phyloP scores from a whole-genome alignment of 2,888 invertebrate species.

The Drosophila rubida region DNA sequence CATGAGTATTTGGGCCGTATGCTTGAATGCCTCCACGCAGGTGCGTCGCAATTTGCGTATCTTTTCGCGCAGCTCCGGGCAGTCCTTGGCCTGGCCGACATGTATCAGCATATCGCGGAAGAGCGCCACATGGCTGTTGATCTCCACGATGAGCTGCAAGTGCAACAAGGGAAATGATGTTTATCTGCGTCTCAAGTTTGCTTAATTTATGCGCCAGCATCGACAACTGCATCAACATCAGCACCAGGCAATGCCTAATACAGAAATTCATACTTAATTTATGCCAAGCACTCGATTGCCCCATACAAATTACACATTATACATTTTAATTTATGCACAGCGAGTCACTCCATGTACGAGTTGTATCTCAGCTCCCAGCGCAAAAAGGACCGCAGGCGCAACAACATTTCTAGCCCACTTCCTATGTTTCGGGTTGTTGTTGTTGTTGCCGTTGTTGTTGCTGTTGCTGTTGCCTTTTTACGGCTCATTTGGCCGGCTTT shows the following conservation, averaged over 20 bases:
- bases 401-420: constrained; percentile 43
- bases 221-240: constrained; percentile 15
- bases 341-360: not conserved
- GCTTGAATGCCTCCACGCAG: constrained; percentile 94
- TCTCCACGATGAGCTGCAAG: constrained; percentile 94
- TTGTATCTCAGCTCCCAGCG: constrained; percentile 11
- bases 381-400: constrained; percentile 43
- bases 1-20: constrained; percentile 91
- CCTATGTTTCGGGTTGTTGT: constrained; percentile 15
- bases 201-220: constrained; percentile 63
- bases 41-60: constrained; percentile 92
- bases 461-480: constrained; percentile 57
- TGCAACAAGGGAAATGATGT: constrained; percentile 49
- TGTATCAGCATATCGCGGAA: constrained; percentile 95
- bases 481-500: constrained; percentile 70
- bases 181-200: constrained; percentile 13
- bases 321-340: constrained; percentile 69
- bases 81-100: constrained; percentile 93
- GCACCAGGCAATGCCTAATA: constrained; percentile 16
- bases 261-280: constrained; percentile 46
- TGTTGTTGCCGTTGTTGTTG: constrained; percentile 25
- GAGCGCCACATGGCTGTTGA: constrained; percentile 94
- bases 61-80: constrained; percentile 94
- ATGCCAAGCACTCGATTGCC: constrained; percentile 51
- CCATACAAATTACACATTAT: constrained; percentile 58